Evolutionary conservation across 2,797 vertebrate species (phyloP), one percentile per base, ranked within the genome.

Genomic region (Spinibarbus caldwelli): DNA sequence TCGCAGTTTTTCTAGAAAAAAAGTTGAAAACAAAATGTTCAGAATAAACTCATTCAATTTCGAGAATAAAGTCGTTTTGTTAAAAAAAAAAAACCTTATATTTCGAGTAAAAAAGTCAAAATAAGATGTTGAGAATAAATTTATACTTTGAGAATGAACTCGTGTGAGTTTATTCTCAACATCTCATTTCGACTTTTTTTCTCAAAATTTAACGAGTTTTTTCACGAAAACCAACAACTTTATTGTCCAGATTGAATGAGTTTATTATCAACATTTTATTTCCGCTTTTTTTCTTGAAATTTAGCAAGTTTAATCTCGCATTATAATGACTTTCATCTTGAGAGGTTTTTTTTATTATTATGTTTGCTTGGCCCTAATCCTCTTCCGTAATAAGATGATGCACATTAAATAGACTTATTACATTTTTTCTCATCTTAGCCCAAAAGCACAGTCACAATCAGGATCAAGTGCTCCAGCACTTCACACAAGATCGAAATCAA

Each of bases 401-500:
- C n/a, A 36, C 36, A 70, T 23, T 9, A 41, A 52, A 21, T 31
- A 3, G 4, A 29, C 8, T 34, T 19, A 21, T 36, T 66, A 9
- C 17, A 8, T 47, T 80, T 31, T 67, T 49, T 34, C 49, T 89
- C 3, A 88, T 75, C 80, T 52, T 93, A 99, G 97, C 92, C 92
- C 93, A 85, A 96, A 93, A 88, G 89, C 89, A 64, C 93, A 49
- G 23, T 38, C 95, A 86, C 96, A 94, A 90, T 87, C 89, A 15
- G 66, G 82, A 67, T 75, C 90, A 38, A 92, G 91, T 68, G 77
- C 87, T 70, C 67, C 90, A 2, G 64, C 5, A 0, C 94, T 95
- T 84, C 92, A 93, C 36, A 54, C 87, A 29, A 95, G 93, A 86
- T 86, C 94, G 43, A 94, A 92, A 38, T 94, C 95, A n/a, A 84